These are phyloP conservation scores for Acridotheres tristis DNA, from an alignment of 2,797 vertebrate species.

Conservation along the genomic window DNA sequence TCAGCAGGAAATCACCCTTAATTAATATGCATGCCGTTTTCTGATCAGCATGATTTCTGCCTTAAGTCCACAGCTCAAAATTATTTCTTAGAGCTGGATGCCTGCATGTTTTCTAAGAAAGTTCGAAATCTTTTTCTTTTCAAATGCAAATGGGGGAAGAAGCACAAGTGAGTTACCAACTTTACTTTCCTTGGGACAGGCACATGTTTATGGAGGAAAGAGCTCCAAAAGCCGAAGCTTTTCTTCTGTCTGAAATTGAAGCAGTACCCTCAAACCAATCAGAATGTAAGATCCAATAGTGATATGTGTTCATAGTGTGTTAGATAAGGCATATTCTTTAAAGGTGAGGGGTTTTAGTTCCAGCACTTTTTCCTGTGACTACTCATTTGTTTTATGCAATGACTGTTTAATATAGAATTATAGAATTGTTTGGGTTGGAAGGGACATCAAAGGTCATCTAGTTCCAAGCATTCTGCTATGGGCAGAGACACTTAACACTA, in stretches of 20 bases:
- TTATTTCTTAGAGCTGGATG: background rate
- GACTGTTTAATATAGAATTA: background rate
- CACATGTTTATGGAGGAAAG: background rate
- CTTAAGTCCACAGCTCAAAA: background rate
- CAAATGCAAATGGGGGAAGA: background rate
- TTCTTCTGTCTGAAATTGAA: background rate
- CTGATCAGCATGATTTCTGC: conserved; percentile 1
- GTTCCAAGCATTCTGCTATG: background rate
- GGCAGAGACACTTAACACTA: background rate
- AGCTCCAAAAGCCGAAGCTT: background rate
- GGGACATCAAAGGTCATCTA: background rate
- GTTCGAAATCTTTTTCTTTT: background rate
- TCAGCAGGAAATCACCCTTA: background rate
- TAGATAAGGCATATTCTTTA: background rate
- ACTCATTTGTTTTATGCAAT: background rate
- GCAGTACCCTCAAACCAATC: background rate
- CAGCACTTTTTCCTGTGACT: background rate
- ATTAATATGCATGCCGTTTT: background rate
- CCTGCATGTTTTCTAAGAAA: background rate
- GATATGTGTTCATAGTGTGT: background rate
- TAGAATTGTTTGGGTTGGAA: background rate
- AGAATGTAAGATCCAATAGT: background rate
- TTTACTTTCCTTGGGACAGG: background rate
- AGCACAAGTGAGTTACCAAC: background rate
- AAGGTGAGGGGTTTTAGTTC: background rate